Percentiles rank a stretch among this genome's conserved stretches.
phyloP scores from a whole-genome alignment of 2,113 vertebrate species.

The Mellivora capensis region DNA sequence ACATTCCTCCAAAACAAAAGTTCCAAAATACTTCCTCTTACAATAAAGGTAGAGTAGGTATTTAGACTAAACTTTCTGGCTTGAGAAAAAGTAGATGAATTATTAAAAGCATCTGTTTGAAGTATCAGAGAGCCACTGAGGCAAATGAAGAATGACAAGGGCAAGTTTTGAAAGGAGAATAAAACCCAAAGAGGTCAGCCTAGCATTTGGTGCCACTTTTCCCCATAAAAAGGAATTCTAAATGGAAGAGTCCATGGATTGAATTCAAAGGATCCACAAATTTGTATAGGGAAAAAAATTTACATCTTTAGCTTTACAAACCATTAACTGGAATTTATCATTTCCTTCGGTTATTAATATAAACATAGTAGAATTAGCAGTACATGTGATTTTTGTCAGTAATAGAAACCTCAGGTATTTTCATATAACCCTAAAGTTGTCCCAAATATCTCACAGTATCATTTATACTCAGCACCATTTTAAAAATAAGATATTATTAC shows the following conservation, averaged over 20 bases:
- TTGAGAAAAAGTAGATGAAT: neutral
- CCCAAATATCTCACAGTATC: neutral
- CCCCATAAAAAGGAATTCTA: neutral
- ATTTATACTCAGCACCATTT: neutral
- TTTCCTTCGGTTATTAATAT: constrained; percentile 15
- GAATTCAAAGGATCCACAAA: neutral
- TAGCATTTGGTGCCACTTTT: neutral
- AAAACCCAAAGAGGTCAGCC: neutral
- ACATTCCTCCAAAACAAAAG: neutral
- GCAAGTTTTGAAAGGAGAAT: neutral
- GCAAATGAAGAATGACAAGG: constrained; percentile 8
- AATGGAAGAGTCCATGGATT: neutral
- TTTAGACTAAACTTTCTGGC: neutral
- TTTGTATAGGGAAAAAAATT: neutral
- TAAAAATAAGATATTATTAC: neutral
- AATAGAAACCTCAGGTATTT: neutral
- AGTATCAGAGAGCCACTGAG: neutral
- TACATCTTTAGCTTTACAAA: neutral
- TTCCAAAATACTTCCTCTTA: constrained; percentile 4
- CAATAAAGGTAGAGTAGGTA: neutral
- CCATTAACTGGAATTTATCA: neutral
- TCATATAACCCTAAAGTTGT: neutral
- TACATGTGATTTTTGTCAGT: neutral
- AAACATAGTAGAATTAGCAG: neutral
- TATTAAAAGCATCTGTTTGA: neutral